Percentiles rank a stretch among this genome's conserved stretches.
Conservation (phyloP, 2,888 invertebrate genomes). For the Limnephilus rhombicus region DNA sequence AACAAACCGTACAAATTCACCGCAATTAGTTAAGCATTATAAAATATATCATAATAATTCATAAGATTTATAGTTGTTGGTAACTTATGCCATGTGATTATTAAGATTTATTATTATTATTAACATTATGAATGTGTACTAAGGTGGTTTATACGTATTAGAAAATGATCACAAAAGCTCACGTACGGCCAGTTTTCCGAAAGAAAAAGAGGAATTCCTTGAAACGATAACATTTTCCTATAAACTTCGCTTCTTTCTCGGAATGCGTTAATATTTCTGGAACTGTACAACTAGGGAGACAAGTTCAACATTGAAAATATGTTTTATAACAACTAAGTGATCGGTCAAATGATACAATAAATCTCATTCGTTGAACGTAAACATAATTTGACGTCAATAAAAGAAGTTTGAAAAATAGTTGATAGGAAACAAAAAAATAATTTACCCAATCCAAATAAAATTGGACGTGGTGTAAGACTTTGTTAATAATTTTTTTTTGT, state of each 20-base stretch:
- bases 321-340: neutral
- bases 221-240: conserved; percentile 36
- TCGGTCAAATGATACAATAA: no score
- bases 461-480: no score
- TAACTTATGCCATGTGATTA: neutral
- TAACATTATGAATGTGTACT: neutral
- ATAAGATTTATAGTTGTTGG: neutral
- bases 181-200: conserved; percentile 28
- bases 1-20: neutral
- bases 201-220: conserved; percentile 40
- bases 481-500: no score
- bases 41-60: neutral
- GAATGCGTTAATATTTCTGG: conserved; percentile 39
- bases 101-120: neutral
- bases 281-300: neutral
- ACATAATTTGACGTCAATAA: no score
- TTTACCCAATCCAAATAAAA: no score
- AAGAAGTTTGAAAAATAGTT: no score
- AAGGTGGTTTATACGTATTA: neutral
- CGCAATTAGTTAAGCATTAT: neutral
- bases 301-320: neutral
- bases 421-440: no score
- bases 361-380: no score
- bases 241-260: conserved; percentile 41
- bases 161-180: conserved; percentile 30